These are phyloP conservation scores for Anseranas semipalmata DNA, from an alignment of 2,113 vertebrate species.

Conservation along the genomic window DNA sequence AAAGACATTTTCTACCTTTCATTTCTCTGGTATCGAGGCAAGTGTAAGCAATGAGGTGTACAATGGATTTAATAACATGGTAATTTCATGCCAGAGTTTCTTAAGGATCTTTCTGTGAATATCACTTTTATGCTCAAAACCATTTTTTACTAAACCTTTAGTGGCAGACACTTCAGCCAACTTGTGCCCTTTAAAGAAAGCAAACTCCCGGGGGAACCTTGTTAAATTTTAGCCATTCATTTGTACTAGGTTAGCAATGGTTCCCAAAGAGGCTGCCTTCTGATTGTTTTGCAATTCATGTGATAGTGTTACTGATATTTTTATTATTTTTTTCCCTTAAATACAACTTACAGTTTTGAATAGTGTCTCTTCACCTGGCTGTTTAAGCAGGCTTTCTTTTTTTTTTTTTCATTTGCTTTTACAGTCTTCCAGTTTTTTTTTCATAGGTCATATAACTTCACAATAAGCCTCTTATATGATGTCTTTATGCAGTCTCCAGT, in stretches of 20 bases:
- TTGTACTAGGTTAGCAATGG: not conserved
- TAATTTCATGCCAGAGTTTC: not conserved
- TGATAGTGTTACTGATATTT: not conserved
- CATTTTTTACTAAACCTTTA: not conserved
- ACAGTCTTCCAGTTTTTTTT: not conserved
- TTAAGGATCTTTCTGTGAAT: not conserved
- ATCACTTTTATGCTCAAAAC: not conserved
- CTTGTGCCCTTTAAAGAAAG: not conserved
- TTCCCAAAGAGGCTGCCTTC: not conserved
- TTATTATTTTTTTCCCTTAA: not conserved
- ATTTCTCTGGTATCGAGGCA: not conserved
- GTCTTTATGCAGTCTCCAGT: not conserved
- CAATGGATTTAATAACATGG: not conserved
- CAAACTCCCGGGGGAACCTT: not conserved
- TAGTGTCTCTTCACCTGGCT: not conserved
- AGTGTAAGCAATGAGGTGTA: not conserved
- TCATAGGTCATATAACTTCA: not conserved
- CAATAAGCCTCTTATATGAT: not conserved
- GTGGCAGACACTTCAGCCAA: not conserved
- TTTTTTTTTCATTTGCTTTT: not conserved
- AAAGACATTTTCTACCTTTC: not conserved
- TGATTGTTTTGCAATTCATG: not conserved
- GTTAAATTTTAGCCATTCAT: not conserved
- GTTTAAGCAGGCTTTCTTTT: not conserved
- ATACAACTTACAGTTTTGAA: not conserved